Conservation (phyloP, 2,888 invertebrate genomes). For the Sicus ferrugineus region DNA sequence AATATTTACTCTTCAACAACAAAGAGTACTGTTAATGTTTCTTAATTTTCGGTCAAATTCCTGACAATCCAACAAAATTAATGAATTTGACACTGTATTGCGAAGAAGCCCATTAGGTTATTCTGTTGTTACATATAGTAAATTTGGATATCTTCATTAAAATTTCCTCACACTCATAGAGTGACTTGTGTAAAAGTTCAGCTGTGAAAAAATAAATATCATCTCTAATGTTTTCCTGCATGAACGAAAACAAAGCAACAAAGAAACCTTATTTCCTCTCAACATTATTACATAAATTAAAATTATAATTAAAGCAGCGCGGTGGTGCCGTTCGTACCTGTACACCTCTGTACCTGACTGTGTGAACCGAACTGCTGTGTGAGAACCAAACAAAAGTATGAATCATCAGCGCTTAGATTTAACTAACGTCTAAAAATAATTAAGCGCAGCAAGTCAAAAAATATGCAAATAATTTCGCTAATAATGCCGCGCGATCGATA, state of each 20-base stretch:
- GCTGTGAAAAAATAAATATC: not conserved
- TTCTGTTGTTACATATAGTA: too few relatives aligned
- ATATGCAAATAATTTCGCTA: constrained; percentile 7
- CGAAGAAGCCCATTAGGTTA: too few relatives aligned
- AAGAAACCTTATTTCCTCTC: constrained; percentile 6
- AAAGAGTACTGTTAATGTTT: too few relatives aligned
- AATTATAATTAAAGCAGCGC: constrained; percentile 30
- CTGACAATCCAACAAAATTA: too few relatives aligned
- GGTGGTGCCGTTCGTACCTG: constrained; percentile 2
- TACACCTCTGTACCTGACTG: not conserved
- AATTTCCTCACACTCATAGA: too few relatives aligned
- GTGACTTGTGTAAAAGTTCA: too few relatives aligned
- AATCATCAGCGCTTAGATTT: not conserved
- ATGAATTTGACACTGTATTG: too few relatives aligned
- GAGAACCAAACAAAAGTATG: constrained; percentile 5
- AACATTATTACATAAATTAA: constrained; percentile 22
- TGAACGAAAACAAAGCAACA: not conserved
- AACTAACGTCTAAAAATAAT: not conserved
- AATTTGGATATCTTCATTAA: too few relatives aligned
- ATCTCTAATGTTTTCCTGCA: not conserved
- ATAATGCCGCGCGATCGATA: constrained; percentile 21
- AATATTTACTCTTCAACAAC: too few relatives aligned
- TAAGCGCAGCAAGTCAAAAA: not conserved
- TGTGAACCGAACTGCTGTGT: not conserved
- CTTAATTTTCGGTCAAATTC: too few relatives aligned